phyloP scores from a whole-genome alignment of 2,888 invertebrate genomes.

The Caenorhabditis drosophilae region DNA sequence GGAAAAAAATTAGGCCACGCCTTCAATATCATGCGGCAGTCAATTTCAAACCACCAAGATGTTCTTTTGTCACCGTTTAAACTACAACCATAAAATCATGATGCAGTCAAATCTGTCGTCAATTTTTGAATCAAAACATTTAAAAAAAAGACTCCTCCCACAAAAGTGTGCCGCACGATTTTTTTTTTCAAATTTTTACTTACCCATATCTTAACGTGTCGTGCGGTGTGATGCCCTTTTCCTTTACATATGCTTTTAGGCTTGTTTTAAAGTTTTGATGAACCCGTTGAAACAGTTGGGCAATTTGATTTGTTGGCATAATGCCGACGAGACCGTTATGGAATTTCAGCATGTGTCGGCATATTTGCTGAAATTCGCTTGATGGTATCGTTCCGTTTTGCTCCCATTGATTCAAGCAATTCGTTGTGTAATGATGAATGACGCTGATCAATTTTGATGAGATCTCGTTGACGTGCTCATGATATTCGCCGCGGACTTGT shows the following conservation, averaged over 20 bases:
- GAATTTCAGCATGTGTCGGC: constrained; percentile 76
- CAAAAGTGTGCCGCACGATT: background rate
- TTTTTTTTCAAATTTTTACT: background rate
- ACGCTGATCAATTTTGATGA: constrained; percentile 88
- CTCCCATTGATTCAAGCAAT: constrained; percentile 85
- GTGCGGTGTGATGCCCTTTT: constrained; percentile 61
- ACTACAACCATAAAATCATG: background rate
- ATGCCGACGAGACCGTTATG: constrained; percentile 64
- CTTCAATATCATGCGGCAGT: too few relatives aligned
- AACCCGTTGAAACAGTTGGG: constrained; percentile 43
- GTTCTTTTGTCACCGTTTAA: too few relatives aligned
- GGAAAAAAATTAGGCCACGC: too few relatives aligned
- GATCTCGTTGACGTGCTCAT: constrained; percentile 89
- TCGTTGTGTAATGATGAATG: constrained; percentile 83
- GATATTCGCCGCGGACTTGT: constrained; percentile 69
- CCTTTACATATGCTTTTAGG: constrained; percentile 51
- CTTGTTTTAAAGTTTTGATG: constrained; percentile 63
- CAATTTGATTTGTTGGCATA: constrained; percentile 57
- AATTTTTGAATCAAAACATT: background rate
- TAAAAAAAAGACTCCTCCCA: background rate
- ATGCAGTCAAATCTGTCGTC: background rate
- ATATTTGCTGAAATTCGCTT: constrained; percentile 73
- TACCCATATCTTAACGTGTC: constrained; percentile 64
- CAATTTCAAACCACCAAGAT: too few relatives aligned
- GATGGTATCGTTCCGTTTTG: constrained; percentile 89